Base-by-base conservation (phyloP, 2,888 invertebrate species). In the Pyralis farinalis region DNA sequence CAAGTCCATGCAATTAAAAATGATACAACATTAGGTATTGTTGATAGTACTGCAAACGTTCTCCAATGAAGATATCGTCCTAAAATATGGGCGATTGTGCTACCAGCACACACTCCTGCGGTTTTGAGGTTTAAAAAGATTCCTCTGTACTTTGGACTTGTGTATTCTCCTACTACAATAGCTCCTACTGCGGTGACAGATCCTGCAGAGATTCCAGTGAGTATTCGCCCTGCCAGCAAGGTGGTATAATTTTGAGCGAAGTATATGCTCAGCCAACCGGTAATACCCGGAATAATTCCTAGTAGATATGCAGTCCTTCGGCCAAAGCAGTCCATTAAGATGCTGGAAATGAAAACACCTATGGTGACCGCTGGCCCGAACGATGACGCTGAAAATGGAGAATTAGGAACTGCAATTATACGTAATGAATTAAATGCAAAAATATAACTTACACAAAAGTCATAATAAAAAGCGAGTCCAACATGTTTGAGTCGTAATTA, bases 121-220 rank as follows among this genome's bases (percentile, higher is more conserved):
- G 63, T 69, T 46, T 69, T 68, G 7, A 70, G 35, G 42, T 64
- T 69, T 1, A 73, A 38, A 37, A 73, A 74, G 48, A 71, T 61
- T 0, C 75, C 74, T 34, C 77, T 50, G 40, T 65, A 47, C 20
- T 55, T 51, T 1, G 77, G 76, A 28, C 66, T 66, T 1, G 66
- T 55, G 47, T 67, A 77, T 47, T 77, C 77, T 21, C 73, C 76
- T 0, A 77, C 65, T 0, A 71, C 58, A 4, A 76, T 56, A 1
- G 71, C 67, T 39, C 71, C 72, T 25, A 76, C 12, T 7, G 34
- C 31, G 2, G 61, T 63, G 0, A 85, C 75, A 0, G 83, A 64
- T 16, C 92, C 92, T 9, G 75, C 71, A 28, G 81, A 71, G 43
- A 87, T 44, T 34, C 90, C 90, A 37, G 62, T 55, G 0, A 76